Base-by-base conservation (phyloP, 2,797 vertebrate species). In the Botia almorhae region DNA sequence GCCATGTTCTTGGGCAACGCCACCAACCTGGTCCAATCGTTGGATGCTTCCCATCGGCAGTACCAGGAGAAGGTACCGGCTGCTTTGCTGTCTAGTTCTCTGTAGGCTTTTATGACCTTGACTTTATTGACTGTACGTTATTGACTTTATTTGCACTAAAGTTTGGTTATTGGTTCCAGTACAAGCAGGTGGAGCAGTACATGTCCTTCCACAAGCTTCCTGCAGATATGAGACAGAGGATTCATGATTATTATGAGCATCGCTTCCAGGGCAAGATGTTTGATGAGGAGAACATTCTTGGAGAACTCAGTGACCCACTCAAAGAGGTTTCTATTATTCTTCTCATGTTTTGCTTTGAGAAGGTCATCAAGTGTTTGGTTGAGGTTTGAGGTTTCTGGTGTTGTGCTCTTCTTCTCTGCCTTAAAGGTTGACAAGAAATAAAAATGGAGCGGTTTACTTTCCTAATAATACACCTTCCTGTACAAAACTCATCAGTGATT, bases 201-300 rank as follows among this genome's bases (percentile, higher is more conserved):
- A 99, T 99, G 98, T 98, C 97, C 13, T 99, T 98, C 90, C 97
- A 99, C 87, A 99, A 98, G 89, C 92, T 99, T 80, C 97, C 97
- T 0, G 97, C 82, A 48, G 86, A 99, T 69, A 95, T 98, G 76
- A 94, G 97, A 4, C 98, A 98, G 90, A 96, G 95, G 89, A 97
- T 99, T 85, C 58, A 87, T 48, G 86, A 87, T 48, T 87, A 87
- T 69, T 87, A 87, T 3, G 86, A 87, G 56, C 84, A 87, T 29
- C 86, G 86, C 51, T 99, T 98, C 93, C 97, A 99, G 88, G 98
- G 97, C 84, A 99, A 99, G 93, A 99, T 99, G 95, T 99, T 99
- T 0, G 96, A 99, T 0, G 98, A 99, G 48, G 86, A 85, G 1
- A 87, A 60, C 69, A 87, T 99, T 88, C 91, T 99, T 0, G 97